Evolutionary conservation across 2,888 invertebrate species (phyloP).

Genomic region (Calameuta pallipes): DNA sequence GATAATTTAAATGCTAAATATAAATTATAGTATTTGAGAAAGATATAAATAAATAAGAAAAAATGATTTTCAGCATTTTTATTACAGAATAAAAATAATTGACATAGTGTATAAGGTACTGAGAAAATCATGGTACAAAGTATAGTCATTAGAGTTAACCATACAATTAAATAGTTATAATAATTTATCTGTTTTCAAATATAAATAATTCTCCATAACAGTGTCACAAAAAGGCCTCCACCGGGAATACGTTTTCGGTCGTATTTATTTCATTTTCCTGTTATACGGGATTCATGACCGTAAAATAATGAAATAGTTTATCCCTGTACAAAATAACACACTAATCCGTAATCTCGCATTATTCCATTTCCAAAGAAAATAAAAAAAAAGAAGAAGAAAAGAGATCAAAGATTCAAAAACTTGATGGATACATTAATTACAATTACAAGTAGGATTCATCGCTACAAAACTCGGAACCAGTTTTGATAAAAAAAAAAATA

Average conservation of each 20-base stretch:
- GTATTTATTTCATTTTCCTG: not conserved
- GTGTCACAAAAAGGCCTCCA: slow-evolving; percentile 4
- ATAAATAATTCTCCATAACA: not conserved
- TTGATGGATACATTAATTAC: not conserved
- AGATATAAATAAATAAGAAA: not conserved
- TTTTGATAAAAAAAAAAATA: slow-evolving; percentile 23
- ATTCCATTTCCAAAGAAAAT: not conserved
- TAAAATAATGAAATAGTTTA: not conserved
- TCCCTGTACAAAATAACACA: not conserved
- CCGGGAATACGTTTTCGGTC: not conserved
- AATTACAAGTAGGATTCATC: slow-evolving; percentile 17
- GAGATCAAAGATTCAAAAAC: not conserved
- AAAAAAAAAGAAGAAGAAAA: slow-evolving; percentile 2
- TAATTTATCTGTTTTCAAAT: slow-evolving; percentile 35
- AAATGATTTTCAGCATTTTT: not conserved
- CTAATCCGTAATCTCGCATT: not conserved
- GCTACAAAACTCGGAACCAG: slow-evolving; percentile 29
- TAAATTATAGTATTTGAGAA: not conserved
- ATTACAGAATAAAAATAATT: slow-evolving; percentile 3
- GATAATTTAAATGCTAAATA: slow-evolving; percentile 10
- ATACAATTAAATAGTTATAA: slow-evolving; percentile 66
- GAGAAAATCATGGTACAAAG: slow-evolving; percentile 45
- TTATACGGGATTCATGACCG: not conserved
- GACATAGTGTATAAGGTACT: slow-evolving; percentile 7
- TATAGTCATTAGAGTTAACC: slow-evolving; percentile 66